Percentiles rank a stretch among this genome's conserved stretches.
Evolutionary conservation across 2,113 vertebrate genomes (phyloP).

Genomic region (Erythrocercus mccallii): DNA sequence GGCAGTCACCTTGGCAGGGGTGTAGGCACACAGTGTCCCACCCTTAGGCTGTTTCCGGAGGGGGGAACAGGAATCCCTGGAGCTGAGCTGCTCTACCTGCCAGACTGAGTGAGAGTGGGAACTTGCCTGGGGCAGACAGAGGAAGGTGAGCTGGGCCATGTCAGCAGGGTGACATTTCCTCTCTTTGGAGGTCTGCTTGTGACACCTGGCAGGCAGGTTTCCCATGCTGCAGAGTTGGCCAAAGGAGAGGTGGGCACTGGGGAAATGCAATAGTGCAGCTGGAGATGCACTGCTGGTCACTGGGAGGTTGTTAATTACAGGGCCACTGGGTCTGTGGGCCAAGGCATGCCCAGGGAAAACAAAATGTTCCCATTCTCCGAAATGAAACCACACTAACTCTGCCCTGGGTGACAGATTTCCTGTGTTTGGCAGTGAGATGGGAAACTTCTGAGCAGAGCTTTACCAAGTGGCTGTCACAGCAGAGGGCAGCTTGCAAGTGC

Average conservation of each 20-base stretch:
- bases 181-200: not conserved
- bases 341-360: not conserved
- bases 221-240: rapidly evolving
- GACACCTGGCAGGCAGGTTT: not conserved
- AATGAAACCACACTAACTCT: not conserved
- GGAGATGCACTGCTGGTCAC: not conserved
- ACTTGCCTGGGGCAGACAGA: not conserved
- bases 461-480: not conserved
- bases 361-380: not conserved
- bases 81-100: not conserved
- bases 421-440: not conserved
- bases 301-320: not conserved
- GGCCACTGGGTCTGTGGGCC: not conserved
- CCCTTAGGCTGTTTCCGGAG: not conserved
- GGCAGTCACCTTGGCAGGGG: not conserved
- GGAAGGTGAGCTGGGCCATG: not conserved
- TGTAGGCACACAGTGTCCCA: not conserved
- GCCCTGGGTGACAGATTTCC: not conserved
- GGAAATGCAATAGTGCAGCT: not conserved
- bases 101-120: rapidly evolving
- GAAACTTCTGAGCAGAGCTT: not conserved
- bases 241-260: not conserved
- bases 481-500: not conserved
- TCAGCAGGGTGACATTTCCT: not conserved
- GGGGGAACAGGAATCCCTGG: not conserved